Base-by-base conservation (phyloP, 1,140 invertebrate genomes). In the Saxidomus purpurata region DNA sequence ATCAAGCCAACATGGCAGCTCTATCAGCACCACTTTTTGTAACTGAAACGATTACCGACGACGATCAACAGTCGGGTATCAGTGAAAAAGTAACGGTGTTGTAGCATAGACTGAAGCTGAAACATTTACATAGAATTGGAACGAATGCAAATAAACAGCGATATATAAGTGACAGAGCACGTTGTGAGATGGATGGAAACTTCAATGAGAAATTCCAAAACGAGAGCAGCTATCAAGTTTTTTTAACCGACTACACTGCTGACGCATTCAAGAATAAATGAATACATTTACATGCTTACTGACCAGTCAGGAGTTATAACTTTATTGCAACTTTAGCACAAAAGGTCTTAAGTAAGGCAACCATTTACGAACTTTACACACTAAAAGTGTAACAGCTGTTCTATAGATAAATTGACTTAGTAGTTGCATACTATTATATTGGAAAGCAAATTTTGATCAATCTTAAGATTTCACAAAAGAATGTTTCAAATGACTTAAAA, bases 41-140 rank as follows among this genome's bases (percentile, higher is more conserved):
- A n/a, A 92, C 92, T 22, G 94, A 95, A 85, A 88, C 80, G n/a
- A 87, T 92, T 34, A 89, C 89, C 13, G 93, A 94, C 40, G 94
- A 94, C 82, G 94, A 94, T 63, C 93, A 93, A 38, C 89, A 93
- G 82, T 91, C 91, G 19, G 91, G 84, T 4, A 90, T 92, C 80
- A 94, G 92, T 91, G 93, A 94, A 79, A 94, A 94, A 90, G 93
- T 94, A 47, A 94, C 94, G 17, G 94, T 94, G 49, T 93, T 94
- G 89, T 94, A 94, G 94, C 91, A 89, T 28, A 74, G 9, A 71
- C 22, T 52, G 76, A 59, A 49, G 67, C 2, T 71, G n/a, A 22
- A 28, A 38, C 38, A 38, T 40, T 71, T 71, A 71, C n/a, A 71
- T 71, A 71, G 67, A 71, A 71, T 71, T 71, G 67, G 67, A 71